Evolutionary conservation across 1,140 invertebrate genomes (phyloP).

Genomic region (Neodiprion lecontei): DNA sequence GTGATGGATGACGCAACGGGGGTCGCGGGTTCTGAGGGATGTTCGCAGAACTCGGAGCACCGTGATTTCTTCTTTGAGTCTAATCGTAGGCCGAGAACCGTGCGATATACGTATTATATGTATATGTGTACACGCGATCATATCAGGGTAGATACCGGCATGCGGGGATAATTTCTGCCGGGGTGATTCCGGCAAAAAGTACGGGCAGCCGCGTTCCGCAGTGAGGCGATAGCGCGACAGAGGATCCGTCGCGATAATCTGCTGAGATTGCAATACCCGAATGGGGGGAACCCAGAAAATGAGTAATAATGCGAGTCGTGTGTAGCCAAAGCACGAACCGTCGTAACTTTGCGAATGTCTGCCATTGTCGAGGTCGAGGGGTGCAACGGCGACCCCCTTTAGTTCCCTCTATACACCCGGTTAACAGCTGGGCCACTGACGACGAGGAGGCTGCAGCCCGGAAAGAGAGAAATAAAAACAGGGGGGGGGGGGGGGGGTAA

Average conservation of each 20-base stretch:
- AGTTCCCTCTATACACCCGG: background rate
- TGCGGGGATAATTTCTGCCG: too few species aligned
- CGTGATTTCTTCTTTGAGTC: too few species aligned
- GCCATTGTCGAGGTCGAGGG: background rate
- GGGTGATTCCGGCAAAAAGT: too few species aligned
- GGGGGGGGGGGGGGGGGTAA: background rate
- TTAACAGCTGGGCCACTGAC: slow-evolving; percentile 9
- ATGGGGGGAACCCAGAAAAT: background rate
- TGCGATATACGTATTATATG: too few species aligned
- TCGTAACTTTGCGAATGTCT: slow-evolving; percentile 17
- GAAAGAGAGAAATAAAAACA: background rate
- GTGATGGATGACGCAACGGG: too few species aligned
- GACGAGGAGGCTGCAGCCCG: background rate
- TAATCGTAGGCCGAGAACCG: too few species aligned
- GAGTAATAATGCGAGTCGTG: slow-evolving; percentile 20
- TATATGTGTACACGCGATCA: too few species aligned
- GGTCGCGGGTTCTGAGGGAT: too few species aligned
- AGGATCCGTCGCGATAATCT: slow-evolving; percentile 1
- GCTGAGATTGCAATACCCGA: background rate
- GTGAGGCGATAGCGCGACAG: background rate
- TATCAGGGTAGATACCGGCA: too few species aligned
- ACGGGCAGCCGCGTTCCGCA: too few species aligned
- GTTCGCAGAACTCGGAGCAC: too few species aligned
- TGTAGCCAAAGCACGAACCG: slow-evolving; percentile 20
- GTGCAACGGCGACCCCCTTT: background rate